A percentile compares a stretch with the other conserved stretches of the same genome.
Conservation (phyloP, 2,113 vertebrate genomes). For the Saccopteryx leptura region DNA sequence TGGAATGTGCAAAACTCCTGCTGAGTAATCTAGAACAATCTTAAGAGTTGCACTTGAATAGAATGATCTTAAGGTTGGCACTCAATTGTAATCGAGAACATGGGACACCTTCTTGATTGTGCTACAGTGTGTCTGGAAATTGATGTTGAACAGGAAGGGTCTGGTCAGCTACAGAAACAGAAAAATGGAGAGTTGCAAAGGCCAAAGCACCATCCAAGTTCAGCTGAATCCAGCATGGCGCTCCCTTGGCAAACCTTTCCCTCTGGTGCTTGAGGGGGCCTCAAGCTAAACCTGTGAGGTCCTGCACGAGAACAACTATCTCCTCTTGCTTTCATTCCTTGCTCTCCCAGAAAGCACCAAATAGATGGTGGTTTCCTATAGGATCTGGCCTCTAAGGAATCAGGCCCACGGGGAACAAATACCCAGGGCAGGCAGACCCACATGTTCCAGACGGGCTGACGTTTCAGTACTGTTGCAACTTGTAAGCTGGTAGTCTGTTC, state of each 20-base stretch:
- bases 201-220: not conserved
- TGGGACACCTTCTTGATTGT: not conserved
- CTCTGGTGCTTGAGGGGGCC: not conserved
- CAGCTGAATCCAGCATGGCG: not conserved
- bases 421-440: constrained; percentile 22
- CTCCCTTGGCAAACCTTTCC: not conserved
- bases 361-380: not conserved
- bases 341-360: not conserved
- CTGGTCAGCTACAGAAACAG: not conserved
- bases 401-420: not conserved
- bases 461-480: not conserved
- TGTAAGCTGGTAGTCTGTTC: constrained; percentile 16
- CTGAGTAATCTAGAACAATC: not conserved
- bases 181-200: not conserved
- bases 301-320: not conserved
- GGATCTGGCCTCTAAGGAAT: constrained; percentile 28
- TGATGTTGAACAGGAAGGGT: not conserved
- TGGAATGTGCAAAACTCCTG: not conserved
- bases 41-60: not conserved
- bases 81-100: not conserved
- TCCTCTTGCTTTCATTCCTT: constrained; percentile 29
- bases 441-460: not conserved
- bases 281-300: not conserved
- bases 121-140: not conserved
- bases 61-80: not conserved